Base-by-base conservation (phyloP, 2,797 vertebrate species). In the Acanthurus lineatus region DNA sequence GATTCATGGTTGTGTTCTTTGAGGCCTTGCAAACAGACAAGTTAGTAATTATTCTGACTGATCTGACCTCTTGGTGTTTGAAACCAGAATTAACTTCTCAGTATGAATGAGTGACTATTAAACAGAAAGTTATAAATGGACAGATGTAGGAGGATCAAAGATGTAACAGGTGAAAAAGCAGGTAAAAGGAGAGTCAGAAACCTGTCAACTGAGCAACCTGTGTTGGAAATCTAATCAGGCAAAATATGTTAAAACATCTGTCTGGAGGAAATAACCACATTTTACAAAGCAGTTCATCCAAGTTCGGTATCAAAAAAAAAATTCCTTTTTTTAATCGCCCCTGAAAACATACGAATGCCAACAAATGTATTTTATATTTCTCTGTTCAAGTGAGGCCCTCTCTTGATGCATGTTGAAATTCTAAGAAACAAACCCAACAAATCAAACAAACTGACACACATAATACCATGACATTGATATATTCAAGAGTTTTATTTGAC, bases 401-500 rank as follows among this genome's bases (percentile, higher is more conserved):
- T 42, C 20, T 45, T 28, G 53, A 49, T 70, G 14, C 51, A 38
- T 19, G 5, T 44, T 15, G 1, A 58, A 2, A 58, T 5, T 32
- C 2, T 1, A 54, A 54, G 14, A 68, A 45, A 64, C 40, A 0
- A 42, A 19, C 2, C 7, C 14, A 28, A 28, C 2, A 28, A 28
- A 28, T 28, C 28, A 28, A 28, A 68, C 0, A 64, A 38, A 73
- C 2, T 19, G 20, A 77, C 11, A 79, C 66, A 89, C 53, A 76
- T 17, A 73, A 51, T 3, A 9, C 8, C 9, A 16, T 17, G 6
- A 10, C 69, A 60, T 17, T 68, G 38, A 82, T 94, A 88, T 93
- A 94, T 92, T 94, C 93, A 95, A 94, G 85, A 92, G 64, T 90
- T 94, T 94, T 93, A 89, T 90, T 90, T 88, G 88, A 91, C 69